Base-by-base conservation (phyloP, 2,797 vertebrate genomes). In the Hyperoplus lanceolatus region DNA sequence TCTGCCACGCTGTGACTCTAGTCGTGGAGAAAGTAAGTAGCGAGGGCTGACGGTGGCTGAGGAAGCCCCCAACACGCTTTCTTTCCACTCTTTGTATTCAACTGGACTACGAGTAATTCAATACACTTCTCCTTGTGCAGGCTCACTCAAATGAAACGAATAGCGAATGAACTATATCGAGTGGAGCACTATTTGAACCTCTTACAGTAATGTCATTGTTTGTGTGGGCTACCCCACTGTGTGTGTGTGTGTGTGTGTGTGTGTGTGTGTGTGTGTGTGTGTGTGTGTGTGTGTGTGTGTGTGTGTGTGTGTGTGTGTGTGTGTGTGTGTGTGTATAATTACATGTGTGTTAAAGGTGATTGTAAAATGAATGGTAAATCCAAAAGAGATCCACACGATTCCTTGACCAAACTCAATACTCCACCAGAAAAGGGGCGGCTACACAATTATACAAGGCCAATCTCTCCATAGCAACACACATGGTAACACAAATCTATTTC, bases 401-500 rank as follows among this genome's bases (percentile, higher is more conserved):
- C 75, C 75, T 85, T 79, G 79, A 87, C 88, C 83, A 84, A 89
- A 87, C 76, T 79, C 77, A 72, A 82, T 53, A 76, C 74, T 75
- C 75, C 65, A 9, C 1, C n/a, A 45, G 41, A 53, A 39, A 42
- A 82, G 73, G 80, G 57, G 73, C 59, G 16, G 84, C 83, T 80
- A 75, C 85, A 84, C 87, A 90, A 90, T 29, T 3, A 29, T 75
- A 81, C 76, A 67, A 63, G 76, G 80, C 85, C 72, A 82, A 81
- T 86, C 85, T 93, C 92, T 89, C 93, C 90, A 94, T 94, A 88
- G 93, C 92, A 94, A 94, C 93, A 93, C 87, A 85, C 91, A 90
- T 82, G 87, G 91, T 82, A 92, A 93, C 89, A 89, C 89, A 91
- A 87, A 89, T 89, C 91, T 93, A 92, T 93, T 93, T 93, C 90